These are phyloP conservation scores for Ceyx cyanopectus DNA, from an alignment of 2,113 vertebrate species.

Conservation along the genomic window DNA sequence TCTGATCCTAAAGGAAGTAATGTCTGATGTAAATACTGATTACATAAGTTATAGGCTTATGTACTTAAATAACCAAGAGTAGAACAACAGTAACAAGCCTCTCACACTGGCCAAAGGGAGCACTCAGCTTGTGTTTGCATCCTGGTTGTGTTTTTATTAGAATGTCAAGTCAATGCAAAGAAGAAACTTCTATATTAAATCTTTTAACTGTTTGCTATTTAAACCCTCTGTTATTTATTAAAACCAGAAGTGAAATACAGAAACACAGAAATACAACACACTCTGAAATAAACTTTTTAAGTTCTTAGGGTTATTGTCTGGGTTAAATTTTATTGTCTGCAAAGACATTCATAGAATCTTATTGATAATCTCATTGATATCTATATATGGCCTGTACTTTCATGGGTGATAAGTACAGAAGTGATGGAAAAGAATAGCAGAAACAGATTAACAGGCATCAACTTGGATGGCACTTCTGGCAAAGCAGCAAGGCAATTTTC, in stretches of 20 bases:
- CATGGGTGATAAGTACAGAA: constrained; percentile 27
- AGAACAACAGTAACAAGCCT: neutral
- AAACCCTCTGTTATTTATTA: constrained; percentile 19
- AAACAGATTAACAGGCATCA: constrained; percentile 19
- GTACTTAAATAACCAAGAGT: neutral
- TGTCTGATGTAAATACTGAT: neutral
- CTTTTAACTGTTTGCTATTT: neutral
- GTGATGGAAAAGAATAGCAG: neutral
- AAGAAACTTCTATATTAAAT: neutral
- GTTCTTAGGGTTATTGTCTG: neutral
- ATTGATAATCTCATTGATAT: neutral
- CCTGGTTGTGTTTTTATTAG: neutral
- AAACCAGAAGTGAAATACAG: neutral
- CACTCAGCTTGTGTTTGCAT: neutral
- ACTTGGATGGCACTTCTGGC: constrained; percentile 4
- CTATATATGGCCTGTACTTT: constrained; percentile 3
- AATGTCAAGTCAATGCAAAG: neutral
- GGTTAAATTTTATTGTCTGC: neutral
- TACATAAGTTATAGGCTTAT: neutral
- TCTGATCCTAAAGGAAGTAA: neutral
- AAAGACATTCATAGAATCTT: neutral
- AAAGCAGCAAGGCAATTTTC: constrained; percentile 15
- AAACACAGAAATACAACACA: neutral
- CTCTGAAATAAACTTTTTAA: neutral
- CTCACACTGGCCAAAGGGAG: neutral